These are phyloP conservation scores for Drosophila ironensis DNA, from an alignment of 1,140 invertebrate species.

Conservation along the genomic window DNA sequence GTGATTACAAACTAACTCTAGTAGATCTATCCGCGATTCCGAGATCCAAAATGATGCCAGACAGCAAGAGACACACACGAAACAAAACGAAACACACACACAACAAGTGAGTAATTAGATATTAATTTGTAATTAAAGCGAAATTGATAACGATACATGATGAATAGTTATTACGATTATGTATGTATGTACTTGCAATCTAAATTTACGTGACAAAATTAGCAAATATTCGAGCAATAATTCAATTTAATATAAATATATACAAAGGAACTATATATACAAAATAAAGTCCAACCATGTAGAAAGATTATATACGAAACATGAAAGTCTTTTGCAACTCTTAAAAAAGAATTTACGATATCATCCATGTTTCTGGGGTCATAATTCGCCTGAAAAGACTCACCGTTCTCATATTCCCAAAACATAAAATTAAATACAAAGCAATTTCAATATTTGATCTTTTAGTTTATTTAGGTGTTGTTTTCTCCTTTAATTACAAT, in stretches of 20 bases:
- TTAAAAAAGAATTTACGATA: too few species aligned
- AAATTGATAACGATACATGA: slow-evolving; percentile 49
- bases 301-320: slow-evolving; percentile 60
- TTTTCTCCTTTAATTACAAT: slow-evolving; percentile 69
- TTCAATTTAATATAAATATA: slow-evolving; percentile 67
- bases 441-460: slow-evolving; percentile 3
- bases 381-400: too few species aligned
- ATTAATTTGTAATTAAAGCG: slow-evolving; percentile 61
- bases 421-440: neutral
- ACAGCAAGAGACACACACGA: slow-evolving; percentile 24
- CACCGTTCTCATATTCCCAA: too few species aligned
- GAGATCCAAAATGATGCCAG: slow-evolving; percentile 42
- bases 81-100: slow-evolving; percentile 26
- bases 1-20: slow-evolving; percentile 41
- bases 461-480: slow-evolving; percentile 51
- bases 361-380: too few species aligned
- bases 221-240: slow-evolving; percentile 69
- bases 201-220: slow-evolving; percentile 41
- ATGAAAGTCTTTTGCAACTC: neutral
- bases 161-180: slow-evolving; percentile 44
- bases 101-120: slow-evolving; percentile 71
- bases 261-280: slow-evolving; percentile 46
- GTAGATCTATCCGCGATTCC: slow-evolving; percentile 57
- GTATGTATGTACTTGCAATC: slow-evolving; percentile 63
- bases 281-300: slow-evolving; percentile 74